A percentile compares a stretch with the other conserved stretches of the same genome.
Evolutionary conservation across 2,888 invertebrate species (phyloP).

Genomic region (Idaea dimidiata): DNA sequence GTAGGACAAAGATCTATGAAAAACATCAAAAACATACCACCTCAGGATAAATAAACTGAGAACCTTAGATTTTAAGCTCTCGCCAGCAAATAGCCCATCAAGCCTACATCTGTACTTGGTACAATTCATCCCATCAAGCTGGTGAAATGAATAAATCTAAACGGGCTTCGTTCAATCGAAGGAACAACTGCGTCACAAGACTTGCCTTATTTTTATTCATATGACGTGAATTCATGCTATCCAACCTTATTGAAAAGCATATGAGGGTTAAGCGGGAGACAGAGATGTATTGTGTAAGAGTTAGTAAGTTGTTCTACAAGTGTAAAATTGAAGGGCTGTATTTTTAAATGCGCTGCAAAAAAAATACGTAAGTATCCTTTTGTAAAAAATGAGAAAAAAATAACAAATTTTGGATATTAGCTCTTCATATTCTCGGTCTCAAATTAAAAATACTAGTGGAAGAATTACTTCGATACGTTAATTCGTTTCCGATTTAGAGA

Average conservation of each 20-base stretch:
- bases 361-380: background rate
- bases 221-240: constrained; percentile 23
- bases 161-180: constrained; percentile 1
- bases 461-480: no score
- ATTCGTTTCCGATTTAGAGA: no score
- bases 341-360: background rate
- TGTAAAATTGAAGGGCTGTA: background rate
- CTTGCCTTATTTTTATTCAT: constrained; percentile 24
- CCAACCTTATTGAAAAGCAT: constrained; percentile 19
- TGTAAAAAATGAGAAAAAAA: no score
- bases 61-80: no score
- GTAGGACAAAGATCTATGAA: constrained; percentile 17
- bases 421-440: no score
- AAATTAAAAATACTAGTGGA: no score
- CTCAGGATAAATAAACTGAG: no score
- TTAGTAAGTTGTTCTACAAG: no score
- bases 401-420: no score
- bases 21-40: constrained; percentile 7
- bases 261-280: constrained; percentile 10
- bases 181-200: constrained; percentile 7
- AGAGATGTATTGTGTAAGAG: constrained; percentile 19
- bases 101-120: background rate
- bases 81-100: no score
- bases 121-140: background rate
- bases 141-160: background rate